Base-by-base conservation (phyloP, 2,113 vertebrate genomes). In the Hydrochoerus hydrochaeris region DNA sequence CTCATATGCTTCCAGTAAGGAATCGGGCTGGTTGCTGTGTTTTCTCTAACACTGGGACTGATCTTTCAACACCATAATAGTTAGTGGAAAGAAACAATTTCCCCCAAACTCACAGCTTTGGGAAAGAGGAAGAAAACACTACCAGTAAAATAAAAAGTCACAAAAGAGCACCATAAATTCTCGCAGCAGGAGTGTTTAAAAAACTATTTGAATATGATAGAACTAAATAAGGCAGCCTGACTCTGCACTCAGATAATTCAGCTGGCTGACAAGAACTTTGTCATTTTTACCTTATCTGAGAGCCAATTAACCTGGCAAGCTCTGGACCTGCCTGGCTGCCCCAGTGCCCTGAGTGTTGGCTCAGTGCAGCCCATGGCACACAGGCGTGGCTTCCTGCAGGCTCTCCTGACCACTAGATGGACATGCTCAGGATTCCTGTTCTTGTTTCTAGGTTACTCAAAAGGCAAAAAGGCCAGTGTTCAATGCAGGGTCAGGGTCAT, bases 1-100 rank as follows among this genome's bases (percentile, higher is more conserved):
- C 38, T 44, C 62, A 14, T 9, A 7, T 7, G 41, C 7, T 26
- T 0, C 1, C 4, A 78, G 58, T 41, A 67, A 65, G 84, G 35
- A 16, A 26, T 1, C 0, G 38, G 90, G 30, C 35, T 12, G 0
- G 0, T 0, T 0, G 0, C 41, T 38, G 20, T 32, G 28, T 32
- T 60, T 80, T 57, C 57, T 84, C 19, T 94, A 14, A 92, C 2
- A 0, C 7, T 0, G 7, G 54, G 16, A 3, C 19, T 85, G 84
- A 44, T 26, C 30, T 49, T 80, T 85, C 2, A 7, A 46, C n/a
- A 46, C 35, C 44, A 80, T 84, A 49, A 7, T 11, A 14, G n/a
- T 12, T 62, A 2, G 28, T 60, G 44, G 82, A 60, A 88, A 26
- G 84, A 88, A 19, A 38, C 30, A n/a, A 60, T 12, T 69, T 78